Conservation (phyloP, 1,140 invertebrate genomes). For the Agraylea sexmaculata region DNA sequence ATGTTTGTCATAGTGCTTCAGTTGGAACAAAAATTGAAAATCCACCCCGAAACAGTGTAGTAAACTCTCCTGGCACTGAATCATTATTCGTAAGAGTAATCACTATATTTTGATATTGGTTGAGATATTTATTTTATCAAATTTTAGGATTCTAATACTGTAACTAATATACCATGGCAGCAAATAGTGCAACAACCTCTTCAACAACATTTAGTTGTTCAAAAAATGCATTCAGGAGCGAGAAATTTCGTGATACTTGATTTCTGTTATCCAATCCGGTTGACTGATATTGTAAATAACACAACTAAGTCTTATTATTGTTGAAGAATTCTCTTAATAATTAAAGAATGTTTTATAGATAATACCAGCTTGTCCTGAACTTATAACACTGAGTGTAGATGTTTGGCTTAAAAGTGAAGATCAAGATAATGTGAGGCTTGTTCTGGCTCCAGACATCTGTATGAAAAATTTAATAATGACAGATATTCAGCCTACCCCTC, state of each 20-base stretch:
- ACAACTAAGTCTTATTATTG: neutral
- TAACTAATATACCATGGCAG: conserved; percentile 53
- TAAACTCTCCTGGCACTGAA: conserved; percentile 22
- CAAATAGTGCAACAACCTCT: conserved; percentile 62
- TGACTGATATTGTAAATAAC: conserved; percentile 63
- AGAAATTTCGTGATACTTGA: conserved; percentile 80
- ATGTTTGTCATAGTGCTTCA: conserved; percentile 53
- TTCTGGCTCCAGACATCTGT: conserved; percentile 76
- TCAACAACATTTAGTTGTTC: conserved; percentile 79
- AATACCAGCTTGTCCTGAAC: conserved; percentile 74
- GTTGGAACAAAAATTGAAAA: conserved; percentile 57
- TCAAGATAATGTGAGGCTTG: conserved; percentile 68
- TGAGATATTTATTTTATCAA: no score
- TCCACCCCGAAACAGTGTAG: conserved; percentile 25
- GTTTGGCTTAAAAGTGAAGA: conserved; percentile 81
- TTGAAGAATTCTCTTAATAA: neutral
- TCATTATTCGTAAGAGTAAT: neutral
- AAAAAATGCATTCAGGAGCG: conserved; percentile 84
- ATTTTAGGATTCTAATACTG: conserved; percentile 15
- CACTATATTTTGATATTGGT: neutral
- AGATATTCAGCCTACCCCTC: conserved; percentile 77
- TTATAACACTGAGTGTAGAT: conserved; percentile 80
- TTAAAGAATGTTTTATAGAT: conserved; percentile 34
- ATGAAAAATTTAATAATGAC: conserved; percentile 69
- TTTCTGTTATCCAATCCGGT: conserved; percentile 70